Evolutionary conservation across 2,888 invertebrate species (phyloP).

Genomic region (Mythimna loreyi): DNA sequence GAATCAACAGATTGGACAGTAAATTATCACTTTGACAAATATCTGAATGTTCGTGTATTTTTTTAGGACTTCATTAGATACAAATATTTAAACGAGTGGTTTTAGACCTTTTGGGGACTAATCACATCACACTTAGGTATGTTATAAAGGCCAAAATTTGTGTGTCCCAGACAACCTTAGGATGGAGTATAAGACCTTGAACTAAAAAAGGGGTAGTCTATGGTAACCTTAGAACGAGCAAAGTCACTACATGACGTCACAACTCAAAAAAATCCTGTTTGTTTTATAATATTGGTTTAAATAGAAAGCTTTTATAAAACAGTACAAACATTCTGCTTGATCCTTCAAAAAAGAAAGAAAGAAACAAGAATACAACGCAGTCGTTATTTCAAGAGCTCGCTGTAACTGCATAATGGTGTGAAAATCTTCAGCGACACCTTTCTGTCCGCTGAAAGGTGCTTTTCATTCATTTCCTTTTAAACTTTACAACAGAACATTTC

Average conservation of each 20-base stretch:
- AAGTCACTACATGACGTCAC: too few species aligned
- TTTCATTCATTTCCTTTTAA: slow-evolving; percentile 9
- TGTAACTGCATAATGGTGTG: slow-evolving; percentile 26
- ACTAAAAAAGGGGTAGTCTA: too few species aligned
- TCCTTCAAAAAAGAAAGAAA: too few species aligned
- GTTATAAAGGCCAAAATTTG: too few species aligned
- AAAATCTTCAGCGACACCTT: slow-evolving; percentile 7
- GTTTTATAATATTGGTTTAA: neutral
- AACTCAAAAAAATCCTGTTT: neutral
- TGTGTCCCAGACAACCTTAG: too few species aligned
- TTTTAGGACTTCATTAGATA: slow-evolving; percentile 4
- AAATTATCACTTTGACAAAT: neutral
- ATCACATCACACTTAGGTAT: neutral
- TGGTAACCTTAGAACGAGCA: too few species aligned
- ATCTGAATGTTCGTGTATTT: neutral
- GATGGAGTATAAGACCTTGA: too few species aligned
- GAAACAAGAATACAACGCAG: slow-evolving; percentile 17
- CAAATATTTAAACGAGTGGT: neutral
- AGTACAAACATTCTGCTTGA: neutral
- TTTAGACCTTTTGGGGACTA: neutral
- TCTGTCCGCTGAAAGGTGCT: neutral
- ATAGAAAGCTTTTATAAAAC: neutral
- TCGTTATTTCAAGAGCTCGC: slow-evolving; percentile 20
- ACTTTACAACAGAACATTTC: neutral
- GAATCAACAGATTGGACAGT: slow-evolving; percentile 15